Evolutionary conservation across 1,140 invertebrate genomes (phyloP).

Genomic region (Drosophila triauraria): DNA sequence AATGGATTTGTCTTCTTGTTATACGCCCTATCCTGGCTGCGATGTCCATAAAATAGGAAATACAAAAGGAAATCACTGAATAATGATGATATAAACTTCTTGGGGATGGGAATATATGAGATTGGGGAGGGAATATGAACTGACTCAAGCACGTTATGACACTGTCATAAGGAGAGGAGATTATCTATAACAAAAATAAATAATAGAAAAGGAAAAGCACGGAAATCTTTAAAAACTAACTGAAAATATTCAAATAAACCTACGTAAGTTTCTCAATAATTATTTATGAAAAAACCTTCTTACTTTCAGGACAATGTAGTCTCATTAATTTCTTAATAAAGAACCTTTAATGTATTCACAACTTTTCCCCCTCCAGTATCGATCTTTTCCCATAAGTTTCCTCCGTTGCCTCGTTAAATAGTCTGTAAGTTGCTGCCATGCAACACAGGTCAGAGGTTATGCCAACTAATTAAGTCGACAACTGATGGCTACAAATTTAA

Average conservation of each 20-base stretch:
- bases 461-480: slow-evolving; percentile 78
- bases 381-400: neutral
- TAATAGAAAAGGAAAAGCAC: neutral
- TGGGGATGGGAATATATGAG: neutral
- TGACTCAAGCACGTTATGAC: neutral
- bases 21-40: neutral
- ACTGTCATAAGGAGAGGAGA: neutral
- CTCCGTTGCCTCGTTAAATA: neutral
- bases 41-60: neutral
- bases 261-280: neutral
- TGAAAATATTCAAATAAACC: neutral
- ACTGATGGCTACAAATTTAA: slow-evolving; percentile 73
- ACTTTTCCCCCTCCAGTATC: neutral
- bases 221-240: neutral
- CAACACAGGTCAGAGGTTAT: slow-evolving; percentile 46
- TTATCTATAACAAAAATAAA: no score
- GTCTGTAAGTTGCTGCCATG: slow-evolving; percentile 20
- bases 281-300: neutral
- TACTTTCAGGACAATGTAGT: neutral
- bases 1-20: neutral
- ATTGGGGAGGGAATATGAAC: neutral
- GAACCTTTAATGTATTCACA: slow-evolving; percentile 11
- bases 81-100: neutral
- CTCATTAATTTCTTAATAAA: slow-evolving; percentile 12
- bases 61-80: neutral